phyloP scores from a whole-genome alignment of 2,888 invertebrate genomes.

The Podabrus alpinus region DNA sequence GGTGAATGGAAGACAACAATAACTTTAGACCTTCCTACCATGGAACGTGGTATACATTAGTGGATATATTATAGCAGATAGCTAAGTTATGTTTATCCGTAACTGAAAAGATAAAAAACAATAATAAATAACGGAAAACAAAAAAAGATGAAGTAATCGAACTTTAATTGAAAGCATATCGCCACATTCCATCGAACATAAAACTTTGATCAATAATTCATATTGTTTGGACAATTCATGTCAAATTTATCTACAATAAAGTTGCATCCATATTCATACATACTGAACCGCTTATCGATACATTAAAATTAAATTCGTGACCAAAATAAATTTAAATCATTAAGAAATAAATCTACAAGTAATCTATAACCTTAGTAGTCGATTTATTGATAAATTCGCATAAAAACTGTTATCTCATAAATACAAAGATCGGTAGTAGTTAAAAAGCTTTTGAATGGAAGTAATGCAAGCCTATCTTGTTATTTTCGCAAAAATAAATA shows the following conservation, averaged over 20 bases:
- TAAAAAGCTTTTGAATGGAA: conserved; percentile 8
- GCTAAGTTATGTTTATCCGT: neutral
- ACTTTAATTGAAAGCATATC: conserved; percentile 10
- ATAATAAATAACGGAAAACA: neutral
- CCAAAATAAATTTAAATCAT: conserved; percentile 27
- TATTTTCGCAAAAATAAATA: neutral
- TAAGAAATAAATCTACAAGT: conserved; percentile 17
- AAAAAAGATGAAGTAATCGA: neutral
- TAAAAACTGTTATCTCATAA: conserved; percentile 16
- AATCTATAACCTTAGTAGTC: conserved; percentile 18
- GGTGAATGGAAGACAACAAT: neutral
- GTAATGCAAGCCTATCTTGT: neutral
- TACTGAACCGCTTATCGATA: conserved; percentile 18
- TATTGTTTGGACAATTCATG: conserved; percentile 26
- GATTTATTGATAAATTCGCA: conserved; percentile 15
- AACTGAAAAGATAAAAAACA: neutral
- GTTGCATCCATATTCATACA: conserved; percentile 21
- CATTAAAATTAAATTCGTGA: conserved; percentile 31
- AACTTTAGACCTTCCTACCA: neutral
- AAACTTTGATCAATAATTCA: conserved; percentile 26
- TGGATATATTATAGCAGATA: neutral
- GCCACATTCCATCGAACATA: conserved; percentile 18
- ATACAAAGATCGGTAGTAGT: conserved; percentile 2
- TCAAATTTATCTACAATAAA: conserved; percentile 26
- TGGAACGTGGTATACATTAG: neutral